A percentile compares a stretch with the other conserved stretches of the same genome.
Conservation (phyloP, 2,888 invertebrate species). For the Ichneumoninae sp. region DNA sequence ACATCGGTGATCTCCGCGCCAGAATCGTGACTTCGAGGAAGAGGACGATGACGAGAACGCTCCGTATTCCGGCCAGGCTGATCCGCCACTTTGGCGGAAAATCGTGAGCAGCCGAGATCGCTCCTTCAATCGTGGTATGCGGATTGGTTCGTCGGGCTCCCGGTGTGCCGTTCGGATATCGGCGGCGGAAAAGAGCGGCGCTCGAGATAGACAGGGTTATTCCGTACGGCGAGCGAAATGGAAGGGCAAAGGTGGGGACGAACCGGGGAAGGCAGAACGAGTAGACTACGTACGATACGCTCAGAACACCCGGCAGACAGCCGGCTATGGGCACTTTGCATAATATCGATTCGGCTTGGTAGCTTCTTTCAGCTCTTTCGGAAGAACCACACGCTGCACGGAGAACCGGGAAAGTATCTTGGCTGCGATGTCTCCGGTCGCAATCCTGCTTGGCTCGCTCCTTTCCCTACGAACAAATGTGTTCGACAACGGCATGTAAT, state of each 20-base stretch:
- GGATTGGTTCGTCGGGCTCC: background rate
- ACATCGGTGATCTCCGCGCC: constrained; percentile 45
- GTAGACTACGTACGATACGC: constrained; percentile 35
- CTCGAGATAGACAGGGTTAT: constrained; percentile 16
- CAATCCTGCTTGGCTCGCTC: background rate
- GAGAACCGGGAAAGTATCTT: constrained; percentile 19
- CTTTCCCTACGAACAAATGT: background rate
- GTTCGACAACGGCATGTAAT: background rate
- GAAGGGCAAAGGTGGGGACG: constrained; percentile 24
- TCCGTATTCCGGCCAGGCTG: background rate
- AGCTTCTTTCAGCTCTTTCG: constrained; percentile 20
- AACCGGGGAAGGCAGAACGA: background rate
- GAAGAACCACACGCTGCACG: constrained; percentile 5
- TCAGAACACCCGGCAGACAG: constrained; percentile 34
- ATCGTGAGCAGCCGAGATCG: constrained; percentile 16
- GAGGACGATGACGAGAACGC: background rate
- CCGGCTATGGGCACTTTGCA: constrained; percentile 47
- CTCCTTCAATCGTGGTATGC: constrained; percentile 39
- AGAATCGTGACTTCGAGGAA: constrained; percentile 22
- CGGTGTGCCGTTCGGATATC: constrained; percentile 45
- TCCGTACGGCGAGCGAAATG: constrained; percentile 22
- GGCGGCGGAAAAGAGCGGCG: constrained; percentile 31
- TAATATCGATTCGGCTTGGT: constrained; percentile 59
- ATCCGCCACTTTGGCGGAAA: constrained; percentile 22
- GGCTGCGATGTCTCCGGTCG: background rate